phyloP scores from a whole-genome alignment of 30 jellyfish, hydroid and myxozoan species.

The Pseudorhiza aurosa region DNA sequence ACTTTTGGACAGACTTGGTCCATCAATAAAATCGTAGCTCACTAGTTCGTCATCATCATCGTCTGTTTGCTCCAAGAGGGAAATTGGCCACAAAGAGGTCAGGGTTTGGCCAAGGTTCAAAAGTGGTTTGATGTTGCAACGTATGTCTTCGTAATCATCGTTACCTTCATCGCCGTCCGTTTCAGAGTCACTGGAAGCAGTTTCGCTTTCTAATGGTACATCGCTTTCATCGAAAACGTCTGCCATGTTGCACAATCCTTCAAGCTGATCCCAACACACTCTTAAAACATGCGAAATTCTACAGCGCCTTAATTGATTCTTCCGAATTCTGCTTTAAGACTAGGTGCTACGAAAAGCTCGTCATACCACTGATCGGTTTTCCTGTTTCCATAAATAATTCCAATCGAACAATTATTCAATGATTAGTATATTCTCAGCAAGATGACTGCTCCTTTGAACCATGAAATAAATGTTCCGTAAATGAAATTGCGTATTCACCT shows the following conservation, averaged over 20 bases:
- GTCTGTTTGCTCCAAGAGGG: constrained; percentile 37
- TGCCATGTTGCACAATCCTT: neutral
- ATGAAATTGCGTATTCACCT: too few species aligned
- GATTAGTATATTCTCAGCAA: too few species aligned
- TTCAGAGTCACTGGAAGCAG: constrained; percentile 53
- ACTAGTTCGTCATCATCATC: constrained; percentile 7
- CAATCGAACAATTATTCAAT: too few species aligned
- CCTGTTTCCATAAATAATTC: too few species aligned
- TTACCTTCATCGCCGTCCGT: constrained; percentile 85
- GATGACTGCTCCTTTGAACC: too few species aligned
- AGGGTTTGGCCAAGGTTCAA: constrained; percentile 84
- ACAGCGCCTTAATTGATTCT: too few species aligned
- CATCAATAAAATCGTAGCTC: neutral
- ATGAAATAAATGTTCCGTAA: too few species aligned
- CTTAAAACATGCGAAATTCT: too few species aligned
- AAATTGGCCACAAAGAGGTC: constrained; percentile 52
- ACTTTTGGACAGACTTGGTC: constrained; percentile 29
- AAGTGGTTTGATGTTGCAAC: constrained; percentile 67
- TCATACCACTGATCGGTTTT: too few species aligned
- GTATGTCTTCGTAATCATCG: constrained; percentile 68
- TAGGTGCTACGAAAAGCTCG: too few species aligned
- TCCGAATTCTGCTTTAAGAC: too few species aligned
- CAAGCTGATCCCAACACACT: too few species aligned
- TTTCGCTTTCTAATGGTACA: neutral
- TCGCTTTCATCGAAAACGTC: neutral